phyloP scores from a whole-genome alignment of 2,113 vertebrate genomes.

The Choloepus hoffmanni region DNA sequence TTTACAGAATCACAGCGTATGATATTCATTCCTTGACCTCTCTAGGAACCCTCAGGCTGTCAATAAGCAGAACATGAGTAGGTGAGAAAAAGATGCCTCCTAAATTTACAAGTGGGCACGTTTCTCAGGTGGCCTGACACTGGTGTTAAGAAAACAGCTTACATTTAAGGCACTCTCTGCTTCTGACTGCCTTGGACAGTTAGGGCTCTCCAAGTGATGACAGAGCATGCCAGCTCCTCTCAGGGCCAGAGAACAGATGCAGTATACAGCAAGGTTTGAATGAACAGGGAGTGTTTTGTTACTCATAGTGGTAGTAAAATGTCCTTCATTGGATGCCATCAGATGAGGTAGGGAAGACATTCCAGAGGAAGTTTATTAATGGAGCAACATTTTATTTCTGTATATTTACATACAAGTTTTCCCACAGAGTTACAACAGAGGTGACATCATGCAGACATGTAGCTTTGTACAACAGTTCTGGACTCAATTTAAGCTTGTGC shows the following conservation, averaged over 20 bases:
- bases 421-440: conserved; percentile 88
- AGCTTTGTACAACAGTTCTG: conserved; percentile 88
- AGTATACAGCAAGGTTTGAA: background rate
- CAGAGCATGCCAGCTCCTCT: background rate
- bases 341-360: conserved; percentile 82
- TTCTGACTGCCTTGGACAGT: background rate
- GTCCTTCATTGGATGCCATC: conserved; percentile 66
- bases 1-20: conserved; percentile 74
- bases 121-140: conserved; percentile 9
- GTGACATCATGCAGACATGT: conserved; percentile 90
- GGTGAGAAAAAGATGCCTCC: background rate
- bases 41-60: background rate
- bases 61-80: background rate
- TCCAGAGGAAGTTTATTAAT: conserved; percentile 78
- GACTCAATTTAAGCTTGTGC: conserved; percentile 88
- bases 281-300: conserved; percentile 37
- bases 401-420: conserved; percentile 90
- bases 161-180: background rate
- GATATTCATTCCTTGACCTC: conserved; percentile 21
- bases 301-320: conserved; percentile 46
- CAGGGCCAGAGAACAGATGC: background rate
- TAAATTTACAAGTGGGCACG: background rate
- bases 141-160: background rate
- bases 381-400: conserved; percentile 90
- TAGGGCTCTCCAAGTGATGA: background rate